Evolutionary conservation across 2,113 vertebrate genomes (phyloP), one percentile per base, ranked within the genome.

Genomic region (Mormyrus iriodes): DNA sequence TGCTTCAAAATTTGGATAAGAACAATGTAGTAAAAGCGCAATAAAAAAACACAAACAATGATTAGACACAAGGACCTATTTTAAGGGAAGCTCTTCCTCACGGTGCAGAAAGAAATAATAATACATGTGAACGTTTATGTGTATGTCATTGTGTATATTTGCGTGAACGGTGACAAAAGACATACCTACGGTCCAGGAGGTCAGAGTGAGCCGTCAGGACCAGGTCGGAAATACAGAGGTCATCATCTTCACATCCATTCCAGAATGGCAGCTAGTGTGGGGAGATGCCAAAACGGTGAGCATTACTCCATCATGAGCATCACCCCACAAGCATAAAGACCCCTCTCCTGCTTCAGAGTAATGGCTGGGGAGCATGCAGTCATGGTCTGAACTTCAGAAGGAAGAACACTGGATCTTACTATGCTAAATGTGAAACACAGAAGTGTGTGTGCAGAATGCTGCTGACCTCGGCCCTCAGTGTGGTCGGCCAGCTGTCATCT

Each of bases 231-330:
- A 97, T 94, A 0, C 98, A 99, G 90, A 93, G 95, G 19, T 99
- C 97, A 0, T 99, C 98, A 89, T 97, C 96, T 0, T 95, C 97
- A 93, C 98, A 99, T 8, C 98, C 98, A 0, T 99, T 99, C 98
- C 98, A 99, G 95, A 99, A 99, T 4, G 96, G 97, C 19, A 99
- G 96, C 98, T 99, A 58, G 1, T 12, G 0, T 39, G 0, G 31
- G 82, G 35, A 89, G 48, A 48, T 4, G 85, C 7, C 24, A 17
- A 24, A 9, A 89, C 15, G 13, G 83, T 85, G 27, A 86, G 85
- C 7, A 53, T 27, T 31, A 12, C 4, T 12, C 24, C 85, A 52
- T 84, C 73, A 79, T 12, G 5, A 61, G 8, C 24, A 10, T 61
- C 55, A 0, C 55, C n/a, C 55, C 55, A n/a, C 55, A 79, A 79